Percentiles rank a stretch among this genome's conserved stretches.
Evolutionary conservation across 2,113 vertebrate genomes (phyloP).

Genomic region (Ammospiza nelsoni): DNA sequence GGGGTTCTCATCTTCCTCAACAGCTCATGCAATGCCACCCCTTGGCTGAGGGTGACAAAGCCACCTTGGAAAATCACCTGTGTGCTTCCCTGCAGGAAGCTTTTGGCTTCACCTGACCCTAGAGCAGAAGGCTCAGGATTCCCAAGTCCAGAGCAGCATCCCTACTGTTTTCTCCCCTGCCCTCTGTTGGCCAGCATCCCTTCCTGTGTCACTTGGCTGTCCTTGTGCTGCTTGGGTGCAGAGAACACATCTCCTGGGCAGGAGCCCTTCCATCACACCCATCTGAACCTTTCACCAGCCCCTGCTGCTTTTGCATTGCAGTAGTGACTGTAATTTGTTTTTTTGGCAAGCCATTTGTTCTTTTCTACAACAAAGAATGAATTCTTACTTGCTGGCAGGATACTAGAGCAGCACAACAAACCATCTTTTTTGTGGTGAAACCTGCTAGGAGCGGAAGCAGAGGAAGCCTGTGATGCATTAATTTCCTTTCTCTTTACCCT

Average conservation of each 20-base stretch:
- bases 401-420: neutral
- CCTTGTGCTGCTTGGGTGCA: neutral
- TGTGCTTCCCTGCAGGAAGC: neutral
- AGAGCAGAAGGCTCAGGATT: neutral
- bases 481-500: neutral
- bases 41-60: neutral
- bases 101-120: neutral
- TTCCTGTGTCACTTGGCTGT: neutral
- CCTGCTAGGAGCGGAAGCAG: neutral
- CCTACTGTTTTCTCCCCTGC: neutral
- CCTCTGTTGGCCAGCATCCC: neutral
- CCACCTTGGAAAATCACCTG: neutral
- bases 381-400: neutral
- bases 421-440: neutral
- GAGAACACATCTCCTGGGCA: neutral
- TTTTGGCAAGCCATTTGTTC: neutral
- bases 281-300: neutral
- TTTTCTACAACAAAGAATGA: neutral
- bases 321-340: neutral
- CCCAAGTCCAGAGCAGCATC: neutral
- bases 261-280: neutral
- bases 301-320: neutral
- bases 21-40: neutral
- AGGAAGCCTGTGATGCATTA: neutral
- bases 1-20: neutral